Evolutionary conservation across 2,113 vertebrate species (phyloP).

Genomic region (Tiliqua scincoides): DNA sequence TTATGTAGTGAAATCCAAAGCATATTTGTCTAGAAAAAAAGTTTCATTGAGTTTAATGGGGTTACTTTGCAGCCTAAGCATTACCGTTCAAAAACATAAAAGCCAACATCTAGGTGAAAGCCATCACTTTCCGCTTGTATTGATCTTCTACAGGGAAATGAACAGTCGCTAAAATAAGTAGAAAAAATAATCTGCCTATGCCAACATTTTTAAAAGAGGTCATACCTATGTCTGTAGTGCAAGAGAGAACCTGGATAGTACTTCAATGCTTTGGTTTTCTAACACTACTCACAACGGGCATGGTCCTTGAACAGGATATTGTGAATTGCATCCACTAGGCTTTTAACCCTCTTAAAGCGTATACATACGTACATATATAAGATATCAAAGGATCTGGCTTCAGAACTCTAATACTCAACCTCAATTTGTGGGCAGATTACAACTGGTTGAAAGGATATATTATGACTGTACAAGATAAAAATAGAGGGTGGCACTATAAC

Average conservation of each 20-base stretch:
- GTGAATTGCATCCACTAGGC: slow-evolving; percentile 35
- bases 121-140: slow-evolving; percentile 35
- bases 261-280: slow-evolving; percentile 49
- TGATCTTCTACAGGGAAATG: slow-evolving; percentile 60
- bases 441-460: slow-evolving; percentile 47
- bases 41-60: too few relatives aligned
- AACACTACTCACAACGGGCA: slow-evolving; percentile 16
- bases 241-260: slow-evolving; percentile 10
- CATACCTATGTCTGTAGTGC: slow-evolving; percentile 47
- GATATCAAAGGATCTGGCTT: slow-evolving; percentile 51
- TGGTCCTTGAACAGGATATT: slow-evolving; percentile 35
- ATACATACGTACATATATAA: background rate
- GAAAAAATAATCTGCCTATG: slow-evolving; percentile 59
- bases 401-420: slow-evolving; percentile 22
- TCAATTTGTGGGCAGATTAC: background rate
- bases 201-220: slow-evolving; percentile 25
- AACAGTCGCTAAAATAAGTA: slow-evolving; percentile 61
- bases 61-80: too few relatives aligned
- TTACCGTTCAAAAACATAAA: slow-evolving; percentile 15
- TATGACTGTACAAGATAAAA: slow-evolving; percentile 40
- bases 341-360: slow-evolving; percentile 38
- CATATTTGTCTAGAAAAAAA: too few relatives aligned
- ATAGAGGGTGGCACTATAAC: slow-evolving; percentile 57
- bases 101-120: slow-evolving; percentile 2
- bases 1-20: too few relatives aligned